These are phyloP conservation scores for Morphnarchus princeps DNA, from an alignment of 2,113 vertebrate genomes.

Conservation along the genomic window DNA sequence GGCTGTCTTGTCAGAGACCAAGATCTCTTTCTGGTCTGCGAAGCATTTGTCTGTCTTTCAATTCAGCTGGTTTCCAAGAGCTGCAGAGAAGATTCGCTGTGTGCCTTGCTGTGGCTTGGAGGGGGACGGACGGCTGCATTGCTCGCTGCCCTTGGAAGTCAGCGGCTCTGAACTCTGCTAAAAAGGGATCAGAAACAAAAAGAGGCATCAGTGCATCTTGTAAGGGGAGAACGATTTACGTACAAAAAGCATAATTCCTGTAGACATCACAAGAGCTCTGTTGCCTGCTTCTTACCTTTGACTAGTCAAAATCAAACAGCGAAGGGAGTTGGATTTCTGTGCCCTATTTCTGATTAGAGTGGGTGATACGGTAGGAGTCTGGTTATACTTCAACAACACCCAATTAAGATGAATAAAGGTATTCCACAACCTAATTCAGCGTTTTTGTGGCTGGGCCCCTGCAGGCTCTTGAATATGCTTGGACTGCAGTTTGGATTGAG, in stretches of 20 bases:
- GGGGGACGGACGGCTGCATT: fast-evolving
- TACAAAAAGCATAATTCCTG: not conserved
- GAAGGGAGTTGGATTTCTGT: not conserved
- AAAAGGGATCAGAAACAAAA: not conserved
- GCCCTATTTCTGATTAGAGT: not conserved
- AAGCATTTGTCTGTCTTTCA: not conserved
- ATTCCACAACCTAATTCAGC: not conserved
- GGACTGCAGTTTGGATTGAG: not conserved
- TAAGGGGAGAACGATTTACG: not conserved
- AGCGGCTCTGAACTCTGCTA: not conserved
- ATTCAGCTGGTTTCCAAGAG: not conserved
- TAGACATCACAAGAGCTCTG: not conserved
- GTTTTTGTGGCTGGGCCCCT: not conserved
- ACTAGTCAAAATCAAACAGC: not conserved
- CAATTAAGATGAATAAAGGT: not conserved
- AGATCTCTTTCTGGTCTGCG: not conserved
- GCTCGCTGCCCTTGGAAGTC: not conserved
- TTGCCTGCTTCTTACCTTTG: not conserved
- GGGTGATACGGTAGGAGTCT: not conserved
- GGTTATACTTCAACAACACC: not conserved
- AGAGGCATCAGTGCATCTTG: not conserved
- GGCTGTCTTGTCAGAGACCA: fast-evolving
- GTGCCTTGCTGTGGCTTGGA: fast-evolving
- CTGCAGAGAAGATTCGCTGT: not conserved
- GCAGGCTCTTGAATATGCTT: not conserved